These are phyloP conservation scores for Erebia aethiops DNA, from an alignment of 2,888 invertebrate species.

Conservation along the genomic window DNA sequence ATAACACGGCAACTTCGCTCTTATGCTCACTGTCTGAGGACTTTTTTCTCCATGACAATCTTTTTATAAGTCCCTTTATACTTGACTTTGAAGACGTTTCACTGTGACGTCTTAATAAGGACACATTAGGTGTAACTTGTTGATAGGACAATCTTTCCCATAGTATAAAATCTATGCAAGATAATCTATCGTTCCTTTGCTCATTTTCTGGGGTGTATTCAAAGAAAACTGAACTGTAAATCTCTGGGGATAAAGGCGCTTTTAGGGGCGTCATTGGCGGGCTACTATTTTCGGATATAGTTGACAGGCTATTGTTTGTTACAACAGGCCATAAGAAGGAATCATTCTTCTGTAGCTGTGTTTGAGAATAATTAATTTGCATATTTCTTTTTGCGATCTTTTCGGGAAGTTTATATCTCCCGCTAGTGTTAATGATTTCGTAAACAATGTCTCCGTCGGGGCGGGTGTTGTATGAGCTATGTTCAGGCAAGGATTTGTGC, in stretches of 20 bases:
- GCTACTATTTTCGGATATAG: conserved; percentile 66
- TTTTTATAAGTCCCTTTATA: conserved; percentile 57
- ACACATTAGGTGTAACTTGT: conserved; percentile 66
- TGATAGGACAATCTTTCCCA: conserved; percentile 70
- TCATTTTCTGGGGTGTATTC: conserved; percentile 61
- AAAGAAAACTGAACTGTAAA: conserved; percentile 73
- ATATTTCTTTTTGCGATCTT: conserved; percentile 56
- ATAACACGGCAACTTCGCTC: conserved; percentile 67
- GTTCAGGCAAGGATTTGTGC: conserved; percentile 5
- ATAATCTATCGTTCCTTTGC: conserved; percentile 56
- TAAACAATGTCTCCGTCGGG: conserved; percentile 63
- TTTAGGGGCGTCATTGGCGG: conserved; percentile 52
- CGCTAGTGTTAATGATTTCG: conserved; percentile 60
- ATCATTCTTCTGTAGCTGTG: conserved; percentile 57
- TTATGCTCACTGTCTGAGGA: conserved; percentile 53
- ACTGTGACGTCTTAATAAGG: conserved; percentile 55
- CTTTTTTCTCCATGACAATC: conserved; percentile 57
- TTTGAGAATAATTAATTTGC: conserved; percentile 49
- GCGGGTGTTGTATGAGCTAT: conserved; percentile 28
- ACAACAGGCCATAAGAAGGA: conserved; percentile 65
- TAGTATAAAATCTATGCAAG: conserved; percentile 71
- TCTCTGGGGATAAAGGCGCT: conserved; percentile 60
- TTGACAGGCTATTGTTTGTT: conserved; percentile 60
- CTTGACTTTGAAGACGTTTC: conserved; percentile 59
- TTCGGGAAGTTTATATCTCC: conserved; percentile 61